Conservation (phyloP, 2,797 vertebrate genomes). For the Silurus lanzhouensis region DNA sequence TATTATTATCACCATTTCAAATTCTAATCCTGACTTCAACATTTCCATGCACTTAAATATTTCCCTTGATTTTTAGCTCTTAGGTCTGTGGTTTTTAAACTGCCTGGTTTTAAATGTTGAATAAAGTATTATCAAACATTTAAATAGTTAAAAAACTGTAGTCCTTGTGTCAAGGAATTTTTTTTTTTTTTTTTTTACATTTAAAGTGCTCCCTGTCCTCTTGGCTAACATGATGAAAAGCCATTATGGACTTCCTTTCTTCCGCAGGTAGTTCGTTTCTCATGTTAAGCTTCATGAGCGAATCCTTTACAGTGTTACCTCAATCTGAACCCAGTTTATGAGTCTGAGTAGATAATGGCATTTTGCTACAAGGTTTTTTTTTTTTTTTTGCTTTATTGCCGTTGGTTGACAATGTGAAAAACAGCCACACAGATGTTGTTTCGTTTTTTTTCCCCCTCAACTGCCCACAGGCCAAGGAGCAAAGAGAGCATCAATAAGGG, state of each 20-base stretch:
- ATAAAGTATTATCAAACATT: not conserved
- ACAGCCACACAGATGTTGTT: constrained; percentile 62
- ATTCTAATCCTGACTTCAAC: not conserved
- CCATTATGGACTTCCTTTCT: constrained; percentile 7
- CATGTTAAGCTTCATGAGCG: constrained; percentile 13
- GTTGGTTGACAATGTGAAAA: constrained; percentile 34
- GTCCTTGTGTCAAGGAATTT: not conserved
- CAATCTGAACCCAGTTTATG: constrained; percentile 35
- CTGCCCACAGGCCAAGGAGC: constrained; percentile 65
- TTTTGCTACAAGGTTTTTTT: constrained; percentile 31
- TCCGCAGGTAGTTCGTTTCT: not conserved
- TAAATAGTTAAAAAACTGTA: not conserved
- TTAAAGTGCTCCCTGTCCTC: not conserved
- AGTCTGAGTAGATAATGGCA: constrained; percentile 22
- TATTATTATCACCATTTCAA: constrained; percentile 36
- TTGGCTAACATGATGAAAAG: not conserved
- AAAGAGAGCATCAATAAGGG: constrained; percentile 72
- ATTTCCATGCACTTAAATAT: not conserved
- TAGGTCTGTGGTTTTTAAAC: not conserved
- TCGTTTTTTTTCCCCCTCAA: constrained; percentile 53
- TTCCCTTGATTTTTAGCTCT: not conserved
- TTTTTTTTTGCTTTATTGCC: constrained; percentile 41
- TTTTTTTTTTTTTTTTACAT: not conserved
- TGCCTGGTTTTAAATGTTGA: not conserved
- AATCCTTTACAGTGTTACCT: constrained; percentile 29